Conservation (phyloP, 2,113 vertebrate genomes). For the Podarcis cretensis region DNA sequence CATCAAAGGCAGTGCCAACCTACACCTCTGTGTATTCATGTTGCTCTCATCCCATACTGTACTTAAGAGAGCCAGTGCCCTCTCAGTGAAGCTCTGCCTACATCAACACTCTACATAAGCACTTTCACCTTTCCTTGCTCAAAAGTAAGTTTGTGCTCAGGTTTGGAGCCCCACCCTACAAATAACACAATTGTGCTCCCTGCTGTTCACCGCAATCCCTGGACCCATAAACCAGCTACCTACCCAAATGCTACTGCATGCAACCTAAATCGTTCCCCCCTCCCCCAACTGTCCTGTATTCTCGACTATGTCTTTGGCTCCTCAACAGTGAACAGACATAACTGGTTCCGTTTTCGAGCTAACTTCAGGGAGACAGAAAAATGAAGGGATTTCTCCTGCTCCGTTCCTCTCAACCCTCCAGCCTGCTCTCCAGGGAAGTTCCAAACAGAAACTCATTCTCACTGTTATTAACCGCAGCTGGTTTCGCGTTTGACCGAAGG, state of each 20-base stretch:
- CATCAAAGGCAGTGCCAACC: not conserved
- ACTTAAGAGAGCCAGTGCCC: not conserved
- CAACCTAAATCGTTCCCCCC: no score
- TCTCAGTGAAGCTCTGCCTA: not conserved
- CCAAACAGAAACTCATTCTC: not conserved
- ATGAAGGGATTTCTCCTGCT: not conserved
- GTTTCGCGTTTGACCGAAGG: no score
- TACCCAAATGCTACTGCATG: not conserved
- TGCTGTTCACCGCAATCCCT: not conserved
- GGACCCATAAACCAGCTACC: not conserved
- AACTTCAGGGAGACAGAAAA: not conserved
- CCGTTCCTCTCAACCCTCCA: not conserved
- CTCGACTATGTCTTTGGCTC: not conserved
- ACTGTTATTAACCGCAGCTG: not conserved
- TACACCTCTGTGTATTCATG: not conserved
- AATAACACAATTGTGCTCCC: not conserved
- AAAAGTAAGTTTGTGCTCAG: not conserved
- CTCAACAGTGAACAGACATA: not conserved
- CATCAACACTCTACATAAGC: not conserved
- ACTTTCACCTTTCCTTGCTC: not conserved
- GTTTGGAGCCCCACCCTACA: not conserved
- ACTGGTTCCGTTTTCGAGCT: not conserved
- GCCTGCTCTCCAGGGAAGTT: not conserved
- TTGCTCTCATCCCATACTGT: not conserved
- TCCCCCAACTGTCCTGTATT: no score